phyloP scores from a whole-genome alignment of 2,888 invertebrate genomes.

The Sphaerophoria rueppellii region DNA sequence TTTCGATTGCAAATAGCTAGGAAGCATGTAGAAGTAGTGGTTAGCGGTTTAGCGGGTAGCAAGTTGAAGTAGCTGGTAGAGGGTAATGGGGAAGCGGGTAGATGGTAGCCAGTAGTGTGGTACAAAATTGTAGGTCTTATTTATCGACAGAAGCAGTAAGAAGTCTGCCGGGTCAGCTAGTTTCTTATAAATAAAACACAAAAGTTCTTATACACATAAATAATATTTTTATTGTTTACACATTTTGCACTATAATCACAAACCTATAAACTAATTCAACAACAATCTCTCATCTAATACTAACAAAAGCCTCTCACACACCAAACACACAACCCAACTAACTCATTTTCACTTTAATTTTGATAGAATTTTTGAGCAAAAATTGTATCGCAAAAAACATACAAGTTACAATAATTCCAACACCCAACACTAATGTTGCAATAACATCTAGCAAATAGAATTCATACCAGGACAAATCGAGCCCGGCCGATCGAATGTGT shows the following conservation, averaged over 20 bases:
- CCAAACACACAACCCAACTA: background rate
- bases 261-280: constrained; percentile 20
- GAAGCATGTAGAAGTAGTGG: too few species aligned
- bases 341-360: constrained; percentile 36
- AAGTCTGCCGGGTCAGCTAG: too few species aligned
- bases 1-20: too few species aligned
- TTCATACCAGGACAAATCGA: constrained; percentile 37
- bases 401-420: background rate
- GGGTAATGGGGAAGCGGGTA: too few species aligned
- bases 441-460: constrained; percentile 38
- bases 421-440: constrained; percentile 23
- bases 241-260: constrained; percentile 20
- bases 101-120: too few species aligned
- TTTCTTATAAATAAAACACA: background rate
- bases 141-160: too few species aligned
- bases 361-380: constrained; percentile 14
- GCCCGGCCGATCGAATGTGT: constrained; percentile 80
- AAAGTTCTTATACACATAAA: background rate
- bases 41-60: too few species aligned
- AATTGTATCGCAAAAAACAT: constrained; percentile 14
- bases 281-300: constrained; percentile 15
- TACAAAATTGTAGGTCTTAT: too few species aligned
- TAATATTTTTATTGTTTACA: constrained; percentile 4
- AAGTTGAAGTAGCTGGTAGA: too few species aligned
- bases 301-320: constrained; percentile 27